Percentiles rank a stretch among this genome's conserved stretches.
phyloP scores from a whole-genome alignment of 2,797 vertebrate species.

The Malurus leucopterus region DNA sequence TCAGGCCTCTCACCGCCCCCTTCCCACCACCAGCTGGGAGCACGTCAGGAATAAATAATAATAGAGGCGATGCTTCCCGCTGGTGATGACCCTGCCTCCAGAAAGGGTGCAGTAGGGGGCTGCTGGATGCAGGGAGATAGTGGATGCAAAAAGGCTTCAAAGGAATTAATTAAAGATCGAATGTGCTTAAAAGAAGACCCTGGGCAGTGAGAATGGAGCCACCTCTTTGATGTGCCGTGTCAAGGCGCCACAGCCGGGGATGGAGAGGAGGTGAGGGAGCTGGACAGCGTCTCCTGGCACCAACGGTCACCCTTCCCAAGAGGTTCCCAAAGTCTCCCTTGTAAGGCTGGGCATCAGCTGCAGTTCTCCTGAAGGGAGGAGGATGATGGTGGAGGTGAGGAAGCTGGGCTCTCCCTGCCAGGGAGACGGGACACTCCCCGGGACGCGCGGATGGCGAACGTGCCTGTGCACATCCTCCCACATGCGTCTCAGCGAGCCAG shows the following conservation, averaged over 20 bases:
- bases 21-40: rapidly evolving
- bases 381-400: background rate
- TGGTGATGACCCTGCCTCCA: background rate
- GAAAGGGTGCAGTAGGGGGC: background rate
- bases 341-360: rapidly evolving
- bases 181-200: conserved; percentile 18
- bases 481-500: background rate
- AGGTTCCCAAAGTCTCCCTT: background rate
- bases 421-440: background rate
- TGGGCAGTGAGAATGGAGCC: background rate
- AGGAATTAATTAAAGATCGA: conserved; percentile 58
- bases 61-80: rapidly evolving
- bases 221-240: background rate
- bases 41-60: background rate
- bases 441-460: background rate
- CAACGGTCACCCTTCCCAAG: rapidly evolving
- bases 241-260: background rate
- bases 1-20: background rate
- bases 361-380: background rate
- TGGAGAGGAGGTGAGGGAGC: background rate
- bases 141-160: conserved; percentile 25
- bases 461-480: background rate
- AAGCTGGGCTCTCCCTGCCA: background rate
- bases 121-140: background rate
- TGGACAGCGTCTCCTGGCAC: background rate